A percentile compares a stretch with the other conserved stretches of the same genome.
Evolutionary conservation across 2,797 vertebrate genomes (phyloP).

Genomic region (Distichodus sexfasciatus): DNA sequence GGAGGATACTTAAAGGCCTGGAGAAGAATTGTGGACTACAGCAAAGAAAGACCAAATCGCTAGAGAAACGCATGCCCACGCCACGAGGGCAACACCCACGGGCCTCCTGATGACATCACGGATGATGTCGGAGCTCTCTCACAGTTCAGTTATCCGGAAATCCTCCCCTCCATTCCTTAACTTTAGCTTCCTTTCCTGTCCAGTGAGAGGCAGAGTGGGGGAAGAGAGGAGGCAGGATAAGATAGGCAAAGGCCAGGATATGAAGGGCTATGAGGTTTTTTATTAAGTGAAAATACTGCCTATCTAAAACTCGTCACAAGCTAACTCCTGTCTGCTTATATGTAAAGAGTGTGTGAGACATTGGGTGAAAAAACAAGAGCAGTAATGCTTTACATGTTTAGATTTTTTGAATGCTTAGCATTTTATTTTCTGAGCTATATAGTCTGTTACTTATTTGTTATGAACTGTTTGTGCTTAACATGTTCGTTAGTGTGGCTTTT

Average conservation of each 20-base stretch:
- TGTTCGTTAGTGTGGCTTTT: slow-evolving; percentile 5
- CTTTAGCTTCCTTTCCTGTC: slow-evolving; percentile 21
- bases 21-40: slow-evolving; percentile 33
- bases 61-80: slow-evolving; percentile 7
- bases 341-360: background rate
- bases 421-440: slow-evolving; percentile 4
- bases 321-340: background rate
- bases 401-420: background rate
- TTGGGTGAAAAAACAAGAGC: background rate
- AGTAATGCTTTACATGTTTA: background rate
- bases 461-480: background rate
- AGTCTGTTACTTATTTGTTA: background rate
- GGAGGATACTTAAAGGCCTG: slow-evolving; percentile 65
- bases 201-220: background rate
- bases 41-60: slow-evolving; percentile 19
- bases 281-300: background rate
- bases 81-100: slow-evolving; percentile 20
- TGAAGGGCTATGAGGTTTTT: background rate
- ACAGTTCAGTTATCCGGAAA: slow-evolving; percentile 15
- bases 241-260: background rate
- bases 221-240: background rate
- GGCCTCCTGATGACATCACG: slow-evolving; percentile 31
- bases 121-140: slow-evolving; percentile 36
- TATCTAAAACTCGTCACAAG: background rate
- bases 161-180: slow-evolving; percentile 18